Percentiles rank a stretch among this genome's conserved stretches.
Conservation (phyloP, 2,797 vertebrate species). For the Ateles fusciceps region DNA sequence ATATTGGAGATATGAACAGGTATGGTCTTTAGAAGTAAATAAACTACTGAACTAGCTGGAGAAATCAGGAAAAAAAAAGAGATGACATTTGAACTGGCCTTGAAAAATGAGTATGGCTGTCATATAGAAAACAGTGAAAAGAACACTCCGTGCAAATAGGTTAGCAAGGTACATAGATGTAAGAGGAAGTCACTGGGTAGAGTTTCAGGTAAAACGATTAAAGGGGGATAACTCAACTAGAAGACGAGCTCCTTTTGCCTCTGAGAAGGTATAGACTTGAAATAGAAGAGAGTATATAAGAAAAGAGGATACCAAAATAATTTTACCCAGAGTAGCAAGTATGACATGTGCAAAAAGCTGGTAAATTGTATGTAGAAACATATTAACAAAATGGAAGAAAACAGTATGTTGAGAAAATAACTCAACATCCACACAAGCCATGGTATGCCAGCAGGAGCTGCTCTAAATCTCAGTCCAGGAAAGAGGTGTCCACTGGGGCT, state of each 20-base stretch:
- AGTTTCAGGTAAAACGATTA: not conserved
- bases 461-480: not conserved
- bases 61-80: not conserved
- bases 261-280: not conserved
- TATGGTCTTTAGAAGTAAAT: conserved; percentile 33
- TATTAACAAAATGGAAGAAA: conserved; percentile 5
- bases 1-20: not conserved
- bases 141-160: conserved; percentile 5
- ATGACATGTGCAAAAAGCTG: not conserved
- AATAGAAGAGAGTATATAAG: not conserved
- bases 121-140: not conserved
- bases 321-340: not conserved
- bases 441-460: not conserved
- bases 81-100: not conserved
- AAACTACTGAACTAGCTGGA: not conserved
- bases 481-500: not conserved
- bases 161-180: not conserved
- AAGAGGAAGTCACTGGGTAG: not conserved
- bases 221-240: not conserved
- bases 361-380: not conserved
- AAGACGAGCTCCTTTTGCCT: not conserved
- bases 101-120: not conserved
- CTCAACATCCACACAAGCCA: not conserved
- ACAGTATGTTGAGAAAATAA: not conserved
- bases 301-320: conserved; percentile 8